A percentile compares a stretch with the other conserved stretches of the same genome.
These are phyloP conservation scores for Sapayoa aenigma DNA, from an alignment of 2,113 vertebrate species.

Conservation along the genomic window DNA sequence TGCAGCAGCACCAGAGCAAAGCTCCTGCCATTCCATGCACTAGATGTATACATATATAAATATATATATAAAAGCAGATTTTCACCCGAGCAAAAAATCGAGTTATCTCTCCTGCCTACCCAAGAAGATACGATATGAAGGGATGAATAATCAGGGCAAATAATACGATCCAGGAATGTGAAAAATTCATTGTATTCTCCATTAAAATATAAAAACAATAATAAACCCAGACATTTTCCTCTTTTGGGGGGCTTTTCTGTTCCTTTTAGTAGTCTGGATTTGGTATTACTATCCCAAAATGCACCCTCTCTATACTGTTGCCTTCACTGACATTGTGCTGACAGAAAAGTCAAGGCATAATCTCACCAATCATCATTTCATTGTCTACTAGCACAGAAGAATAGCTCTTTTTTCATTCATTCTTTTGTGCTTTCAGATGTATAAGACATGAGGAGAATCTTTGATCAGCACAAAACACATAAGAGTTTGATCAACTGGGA, in stretches of 20 bases:
- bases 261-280: neutral
- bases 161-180: neutral
- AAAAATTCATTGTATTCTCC: neutral
- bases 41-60: neutral
- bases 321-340: conserved; percentile 43
- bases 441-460: conserved; percentile 42
- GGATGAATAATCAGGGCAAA: neutral
- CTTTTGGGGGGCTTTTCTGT: neutral
- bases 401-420: neutral
- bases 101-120: neutral
- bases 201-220: conserved; percentile 5
- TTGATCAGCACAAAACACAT: conserved; percentile 30
- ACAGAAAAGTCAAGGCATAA: conserved; percentile 42
- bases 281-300: neutral
- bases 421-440: conserved; percentile 28
- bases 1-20: neutral
- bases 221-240: neutral
- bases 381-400: conserved; percentile 43
- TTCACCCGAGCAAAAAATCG: neutral
- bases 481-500: conserved; percentile 35
- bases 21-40: neutral
- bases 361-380: conserved; percentile 55
- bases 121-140: neutral
- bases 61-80: neutral
- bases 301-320: neutral